Evolutionary conservation across 2,888 invertebrate species (phyloP).

Genomic region (Gymnocheta viridis): DNA sequence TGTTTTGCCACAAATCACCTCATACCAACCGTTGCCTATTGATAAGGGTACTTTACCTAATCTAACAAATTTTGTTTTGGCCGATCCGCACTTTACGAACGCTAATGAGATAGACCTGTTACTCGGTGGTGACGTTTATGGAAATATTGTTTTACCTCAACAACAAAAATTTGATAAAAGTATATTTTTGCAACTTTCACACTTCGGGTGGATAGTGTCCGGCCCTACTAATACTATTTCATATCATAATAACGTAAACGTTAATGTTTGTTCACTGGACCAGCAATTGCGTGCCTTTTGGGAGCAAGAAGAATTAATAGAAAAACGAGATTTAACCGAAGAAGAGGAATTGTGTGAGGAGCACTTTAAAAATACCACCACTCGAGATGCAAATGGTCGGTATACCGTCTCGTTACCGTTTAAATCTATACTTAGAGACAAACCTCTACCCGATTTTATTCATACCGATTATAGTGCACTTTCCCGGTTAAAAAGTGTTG

Average conservation of each 20-base stretch:
- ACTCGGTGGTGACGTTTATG: slow-evolving; percentile 46
- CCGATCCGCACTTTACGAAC: slow-evolving; percentile 36
- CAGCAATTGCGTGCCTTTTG: slow-evolving; percentile 41
- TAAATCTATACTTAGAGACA: not conserved
- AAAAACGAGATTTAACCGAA: slow-evolving; percentile 7
- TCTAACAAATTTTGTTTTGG: slow-evolving; percentile 2
- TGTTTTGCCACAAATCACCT: slow-evolving; percentile 34
- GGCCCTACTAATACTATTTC: slow-evolving; percentile 16
- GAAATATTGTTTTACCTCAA: slow-evolving; percentile 39
- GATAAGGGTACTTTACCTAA: slow-evolving; percentile 3
- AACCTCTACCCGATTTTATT: slow-evolving; percentile 3
- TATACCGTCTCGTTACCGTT: slow-evolving; percentile 58
- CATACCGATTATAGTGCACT: slow-evolving; percentile 54
- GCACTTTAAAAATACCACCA: slow-evolving; percentile 35
- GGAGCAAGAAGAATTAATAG: slow-evolving; percentile 46
- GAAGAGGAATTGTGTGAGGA: slow-evolving; percentile 47
- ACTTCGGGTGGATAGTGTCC: slow-evolving; percentile 54
- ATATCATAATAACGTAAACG: too few species aligned
- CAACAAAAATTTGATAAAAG: slow-evolving; percentile 40
- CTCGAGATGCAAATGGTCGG: slow-evolving; percentile 21
- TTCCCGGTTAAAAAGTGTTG: slow-evolving; percentile 29
- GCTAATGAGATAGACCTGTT: slow-evolving; percentile 53
- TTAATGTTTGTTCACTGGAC: slow-evolving; percentile 35
- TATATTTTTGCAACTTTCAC: slow-evolving; percentile 40
- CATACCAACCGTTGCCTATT: slow-evolving; percentile 27